Conservation (phyloP, 2,888 invertebrate species). For the Oegoconia quadripuncta region DNA sequence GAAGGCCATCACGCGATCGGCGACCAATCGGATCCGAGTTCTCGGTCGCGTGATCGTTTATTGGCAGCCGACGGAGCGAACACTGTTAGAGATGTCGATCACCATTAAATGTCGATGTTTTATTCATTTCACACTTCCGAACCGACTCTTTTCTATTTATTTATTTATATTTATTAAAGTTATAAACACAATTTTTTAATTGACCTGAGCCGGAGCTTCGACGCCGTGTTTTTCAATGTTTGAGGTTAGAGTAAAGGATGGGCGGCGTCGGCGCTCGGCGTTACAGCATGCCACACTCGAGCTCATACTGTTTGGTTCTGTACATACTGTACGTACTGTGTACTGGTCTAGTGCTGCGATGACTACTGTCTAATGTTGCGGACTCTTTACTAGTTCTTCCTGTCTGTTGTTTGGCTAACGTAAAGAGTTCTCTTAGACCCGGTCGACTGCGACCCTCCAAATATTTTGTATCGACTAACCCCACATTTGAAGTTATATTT, state of each 20-base stretch:
- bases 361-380: constrained; percentile 19
- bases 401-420: constrained; percentile 23
- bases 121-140: constrained; percentile 55
- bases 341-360: constrained; percentile 24
- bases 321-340: constrained; percentile 46
- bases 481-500: constrained; percentile 29
- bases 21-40: constrained; percentile 8
- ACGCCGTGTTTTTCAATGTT: constrained; percentile 19
- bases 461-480: constrained; percentile 58
- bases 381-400: constrained; percentile 22
- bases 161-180: constrained; percentile 20
- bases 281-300: constrained; percentile 47
- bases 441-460: constrained; percentile 57
- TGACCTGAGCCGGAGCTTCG: constrained; percentile 25
- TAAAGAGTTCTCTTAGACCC: constrained; percentile 28
- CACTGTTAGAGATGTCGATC: constrained; percentile 22
- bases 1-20: constrained; percentile 2
- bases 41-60: neutral
- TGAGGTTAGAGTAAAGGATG: too few relatives aligned
- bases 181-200: constrained; percentile 28
- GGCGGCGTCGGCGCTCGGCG: constrained; percentile 35
- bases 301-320: constrained; percentile 46
- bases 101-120: constrained; percentile 53
- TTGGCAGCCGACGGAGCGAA: neutral
- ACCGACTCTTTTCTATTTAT: constrained; percentile 38